Evolutionary conservation across 2,888 invertebrate genomes (phyloP), one percentile per base, ranked within the genome.

Genomic region (Cheilosia urbana): DNA sequence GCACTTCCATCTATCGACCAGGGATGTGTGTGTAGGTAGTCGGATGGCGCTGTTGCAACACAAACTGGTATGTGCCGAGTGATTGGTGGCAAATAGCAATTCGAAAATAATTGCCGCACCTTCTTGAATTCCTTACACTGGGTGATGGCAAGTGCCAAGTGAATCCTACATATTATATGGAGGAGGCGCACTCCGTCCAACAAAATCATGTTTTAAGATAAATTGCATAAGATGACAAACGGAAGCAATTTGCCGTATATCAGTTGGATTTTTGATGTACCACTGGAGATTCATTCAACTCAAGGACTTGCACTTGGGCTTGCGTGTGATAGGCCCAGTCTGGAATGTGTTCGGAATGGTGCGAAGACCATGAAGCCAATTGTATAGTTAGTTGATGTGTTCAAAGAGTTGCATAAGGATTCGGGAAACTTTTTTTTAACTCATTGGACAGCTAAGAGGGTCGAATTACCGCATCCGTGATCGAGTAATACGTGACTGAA

Each of bases 161-260:
- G 21, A 51, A 65, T 27, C n/a, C n/a, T n/a, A n/a, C n/a, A 27
- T 27, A 24, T 0, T 51, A 30, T 0, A 13, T 37, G 37, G 37
- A 37, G 37, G 40, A 72, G 37, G 57, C 40, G 30, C 42, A 57
- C 34, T 47, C n/a, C 34, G 34, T 58, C n/a, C 58, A 17, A 30
- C 42, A 21, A 53, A 57, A n/a, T 34, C 72, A 57, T 72, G 53
- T 58, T 65, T 66, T 66, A 13, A 71, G 79, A 81, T 80, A 87
- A 87, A 78, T 87, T 83, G 78, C 83, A 55, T 71, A 65, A 87
- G 83, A 87, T 87, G 87, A 87, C 83, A 87, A 87, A 87, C 87
- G 87, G 87, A 87, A 87, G 87, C 87, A 87, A 87, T 87, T 87
- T 87, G 83, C 83, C 77, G 87, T 87, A 87, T 78, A 87, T 87